Evolutionary conservation across 64 coral and sea anemone genomes (phyloP).

Genomic region (Cladopsammia gracilis): DNA sequence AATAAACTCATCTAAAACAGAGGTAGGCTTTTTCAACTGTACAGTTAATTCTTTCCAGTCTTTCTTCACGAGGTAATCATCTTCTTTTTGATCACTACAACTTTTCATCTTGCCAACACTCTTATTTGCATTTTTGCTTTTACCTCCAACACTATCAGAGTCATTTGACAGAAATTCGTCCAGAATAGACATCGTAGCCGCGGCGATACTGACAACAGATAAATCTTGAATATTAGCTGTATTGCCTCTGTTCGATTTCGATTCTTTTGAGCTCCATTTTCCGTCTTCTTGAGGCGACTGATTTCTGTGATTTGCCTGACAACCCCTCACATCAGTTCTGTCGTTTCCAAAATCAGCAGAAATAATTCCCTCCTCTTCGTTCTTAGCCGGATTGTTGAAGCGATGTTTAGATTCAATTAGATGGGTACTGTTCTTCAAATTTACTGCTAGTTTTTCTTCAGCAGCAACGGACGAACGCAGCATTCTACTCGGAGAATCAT

Average conservation of each 20-base stretch:
- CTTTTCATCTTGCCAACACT: neutral
- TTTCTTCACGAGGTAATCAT: neutral
- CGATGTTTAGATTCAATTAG: neutral
- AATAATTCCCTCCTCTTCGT: neutral
- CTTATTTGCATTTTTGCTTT: neutral
- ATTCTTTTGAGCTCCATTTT: neutral
- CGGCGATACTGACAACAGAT: neutral
- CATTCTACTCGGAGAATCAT: neutral
- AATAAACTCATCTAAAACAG: slow-evolving; percentile 16
- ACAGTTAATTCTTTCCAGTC: neutral
- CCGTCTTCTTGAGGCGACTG: neutral
- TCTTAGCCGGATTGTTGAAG: neutral
- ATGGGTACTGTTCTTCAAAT: neutral
- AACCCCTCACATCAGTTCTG: too few relatives aligned
- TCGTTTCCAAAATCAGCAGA: neutral
- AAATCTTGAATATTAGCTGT: neutral
- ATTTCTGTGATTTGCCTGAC: neutral
- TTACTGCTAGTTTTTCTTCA: neutral
- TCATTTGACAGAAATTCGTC: neutral
- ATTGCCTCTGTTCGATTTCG: neutral
- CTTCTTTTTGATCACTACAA: neutral
- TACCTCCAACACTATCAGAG: neutral
- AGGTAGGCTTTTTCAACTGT: neutral
- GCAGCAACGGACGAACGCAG: too few relatives aligned
- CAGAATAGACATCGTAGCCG: neutral